Evolutionary conservation across 2,888 invertebrate genomes (phyloP).

Genomic region (Sericinus montela): DNA sequence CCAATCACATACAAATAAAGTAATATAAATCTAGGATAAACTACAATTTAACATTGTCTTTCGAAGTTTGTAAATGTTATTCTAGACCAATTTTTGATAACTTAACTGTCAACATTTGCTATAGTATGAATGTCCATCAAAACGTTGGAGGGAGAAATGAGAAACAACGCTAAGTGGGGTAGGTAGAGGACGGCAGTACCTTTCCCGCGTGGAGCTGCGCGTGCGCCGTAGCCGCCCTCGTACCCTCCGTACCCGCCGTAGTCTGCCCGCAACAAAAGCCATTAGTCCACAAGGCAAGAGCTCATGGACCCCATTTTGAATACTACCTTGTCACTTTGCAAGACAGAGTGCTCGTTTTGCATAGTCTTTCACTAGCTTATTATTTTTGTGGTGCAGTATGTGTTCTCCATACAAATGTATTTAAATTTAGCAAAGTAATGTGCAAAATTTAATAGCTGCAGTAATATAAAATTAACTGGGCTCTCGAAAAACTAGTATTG

Average conservation of each 20-base stretch:
- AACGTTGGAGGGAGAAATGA: neutral
- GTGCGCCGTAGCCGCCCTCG: conserved; percentile 93
- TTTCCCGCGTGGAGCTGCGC: conserved; percentile 93
- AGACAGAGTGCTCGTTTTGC: neutral
- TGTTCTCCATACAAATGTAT: too few relatives aligned
- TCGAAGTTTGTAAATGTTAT: too few relatives aligned
- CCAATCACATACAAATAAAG: too few relatives aligned
- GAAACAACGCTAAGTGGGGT: conserved; percentile 19
- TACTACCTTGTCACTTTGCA: neutral
- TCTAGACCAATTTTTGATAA: too few relatives aligned
- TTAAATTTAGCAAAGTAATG: too few relatives aligned
- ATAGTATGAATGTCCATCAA: conserved; percentile 4
- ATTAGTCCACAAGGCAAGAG: conserved; percentile 60
- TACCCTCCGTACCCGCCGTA: conserved; percentile 93
- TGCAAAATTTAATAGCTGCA: too few relatives aligned
- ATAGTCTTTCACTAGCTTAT: neutral
- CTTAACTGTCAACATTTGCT: too few relatives aligned
- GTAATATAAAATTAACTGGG: neutral
- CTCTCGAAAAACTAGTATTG: neutral
- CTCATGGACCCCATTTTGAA: neutral
- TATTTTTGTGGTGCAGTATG: too few relatives aligned
- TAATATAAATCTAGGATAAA: too few relatives aligned
- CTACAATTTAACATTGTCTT: too few relatives aligned
- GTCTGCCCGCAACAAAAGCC: conserved; percentile 83
- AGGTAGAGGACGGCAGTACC: conserved; percentile 79